These are phyloP conservation scores for Sciaenops ocellatus DNA, from an alignment of 2,797 vertebrate genomes.

Conservation along the genomic window DNA sequence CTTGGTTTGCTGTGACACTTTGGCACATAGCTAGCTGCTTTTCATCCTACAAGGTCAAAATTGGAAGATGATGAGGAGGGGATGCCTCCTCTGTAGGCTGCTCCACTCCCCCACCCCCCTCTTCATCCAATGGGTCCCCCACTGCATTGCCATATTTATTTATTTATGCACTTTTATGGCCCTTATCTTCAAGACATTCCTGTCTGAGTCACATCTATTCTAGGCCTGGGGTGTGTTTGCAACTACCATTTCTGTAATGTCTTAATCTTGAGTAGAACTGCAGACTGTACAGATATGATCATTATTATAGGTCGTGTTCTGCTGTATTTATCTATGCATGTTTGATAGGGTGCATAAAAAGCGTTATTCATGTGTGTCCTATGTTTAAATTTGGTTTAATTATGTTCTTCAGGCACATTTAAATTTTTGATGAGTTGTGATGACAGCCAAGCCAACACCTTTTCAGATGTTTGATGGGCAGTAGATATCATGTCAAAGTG, in stretches of 20 bases:
- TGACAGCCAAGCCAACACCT: background rate
- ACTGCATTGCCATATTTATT: constrained; percentile 69
- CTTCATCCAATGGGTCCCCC: constrained; percentile 45
- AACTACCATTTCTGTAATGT: constrained; percentile 4
- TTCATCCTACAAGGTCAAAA: constrained; percentile 73
- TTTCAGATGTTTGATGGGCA: background rate
- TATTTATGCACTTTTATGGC: constrained; percentile 66
- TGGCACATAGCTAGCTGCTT: background rate
- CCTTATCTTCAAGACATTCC: constrained; percentile 33
- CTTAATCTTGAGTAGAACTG: constrained; percentile 18
- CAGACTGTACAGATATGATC: constrained; percentile 3
- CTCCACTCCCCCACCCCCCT: constrained; percentile 40
- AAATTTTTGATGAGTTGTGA: background rate
- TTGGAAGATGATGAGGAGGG: constrained; percentile 48
- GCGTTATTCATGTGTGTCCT: background rate
- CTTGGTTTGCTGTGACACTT: constrained; percentile 22
- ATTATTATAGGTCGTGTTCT: background rate
- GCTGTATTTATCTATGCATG: background rate
- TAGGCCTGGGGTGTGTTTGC: constrained; percentile 13
- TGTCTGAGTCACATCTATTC: constrained; percentile 31
- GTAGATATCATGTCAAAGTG: background rate
- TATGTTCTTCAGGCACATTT: background rate
- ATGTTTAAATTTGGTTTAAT: background rate
- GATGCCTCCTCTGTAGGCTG: constrained; percentile 41
- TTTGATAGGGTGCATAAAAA: background rate